Conservation (phyloP, 2,888 invertebrate genomes). For the Argyresthia goedartella region DNA sequence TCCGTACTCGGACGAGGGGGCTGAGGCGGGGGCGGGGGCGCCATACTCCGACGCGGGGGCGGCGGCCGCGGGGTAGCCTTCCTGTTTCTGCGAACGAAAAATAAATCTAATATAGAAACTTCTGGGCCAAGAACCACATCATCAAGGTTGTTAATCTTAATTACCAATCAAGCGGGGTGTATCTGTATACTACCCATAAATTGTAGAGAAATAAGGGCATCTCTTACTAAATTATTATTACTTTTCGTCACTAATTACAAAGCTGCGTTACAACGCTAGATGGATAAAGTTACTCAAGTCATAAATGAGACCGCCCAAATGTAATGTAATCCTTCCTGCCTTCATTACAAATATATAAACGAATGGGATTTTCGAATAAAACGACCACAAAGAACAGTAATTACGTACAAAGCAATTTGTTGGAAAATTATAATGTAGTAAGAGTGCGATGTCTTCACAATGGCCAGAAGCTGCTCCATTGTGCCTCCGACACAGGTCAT, state of each 20-base stretch:
- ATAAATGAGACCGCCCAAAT: neutral
- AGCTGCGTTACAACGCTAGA: no score
- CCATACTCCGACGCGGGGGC: conserved; percentile 53
- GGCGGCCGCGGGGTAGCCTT: conserved; percentile 63
- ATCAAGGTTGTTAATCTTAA: no score
- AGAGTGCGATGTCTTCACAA: conserved; percentile 3
- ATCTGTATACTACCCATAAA: no score
- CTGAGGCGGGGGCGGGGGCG: conserved; percentile 43
- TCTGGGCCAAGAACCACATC: no score
- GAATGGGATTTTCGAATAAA: conserved; percentile 17
- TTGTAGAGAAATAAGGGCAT: no score
- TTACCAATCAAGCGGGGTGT: no score
- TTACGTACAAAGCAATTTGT: conserved; percentile 34
- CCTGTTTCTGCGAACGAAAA: conserved; percentile 65
- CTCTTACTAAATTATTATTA: no score
- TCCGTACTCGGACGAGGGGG: conserved; percentile 72
- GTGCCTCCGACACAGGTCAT: neutral
- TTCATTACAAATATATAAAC: neutral
- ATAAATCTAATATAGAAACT: neutral
- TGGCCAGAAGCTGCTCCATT: conserved; percentile 2
- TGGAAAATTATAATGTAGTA: conserved; percentile 19
- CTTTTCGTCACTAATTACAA: no score
- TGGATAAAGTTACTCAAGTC: neutral
- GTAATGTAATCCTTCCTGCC: conserved; percentile 1
- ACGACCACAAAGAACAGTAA: conserved; percentile 4